Conservation (phyloP, 1,140 invertebrate genomes). For the Diabrotica virgifera region DNA sequence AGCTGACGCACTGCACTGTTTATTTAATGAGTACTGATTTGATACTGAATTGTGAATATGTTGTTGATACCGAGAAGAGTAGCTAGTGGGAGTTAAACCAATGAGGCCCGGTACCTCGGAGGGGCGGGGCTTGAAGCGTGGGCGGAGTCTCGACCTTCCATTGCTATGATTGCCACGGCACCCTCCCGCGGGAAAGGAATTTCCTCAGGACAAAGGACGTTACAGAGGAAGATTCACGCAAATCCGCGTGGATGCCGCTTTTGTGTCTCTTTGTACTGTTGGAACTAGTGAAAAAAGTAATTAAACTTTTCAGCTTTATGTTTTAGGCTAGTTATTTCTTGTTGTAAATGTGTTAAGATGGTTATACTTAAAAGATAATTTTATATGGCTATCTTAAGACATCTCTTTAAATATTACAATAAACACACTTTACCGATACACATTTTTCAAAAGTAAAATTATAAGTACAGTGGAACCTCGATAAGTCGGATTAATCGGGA, state of each 20-base stretch:
- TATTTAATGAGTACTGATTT: slow-evolving; percentile 52
- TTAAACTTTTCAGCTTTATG: slow-evolving; percentile 29
- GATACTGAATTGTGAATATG: slow-evolving; percentile 51
- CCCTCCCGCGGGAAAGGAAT: slow-evolving; percentile 10
- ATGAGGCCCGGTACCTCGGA: slow-evolving; percentile 35
- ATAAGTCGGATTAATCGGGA: no score
- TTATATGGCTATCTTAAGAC: no score
- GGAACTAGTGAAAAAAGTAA: slow-evolving; percentile 27
- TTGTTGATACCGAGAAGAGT: slow-evolving; percentile 40
- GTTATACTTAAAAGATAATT: no score
- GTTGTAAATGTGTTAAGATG: background rate
- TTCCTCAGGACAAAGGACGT: slow-evolving; percentile 15
- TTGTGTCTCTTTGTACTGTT: slow-evolving; percentile 18
- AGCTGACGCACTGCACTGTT: slow-evolving; percentile 49
- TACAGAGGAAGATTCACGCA: slow-evolving; percentile 12
- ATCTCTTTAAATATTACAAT: no score
- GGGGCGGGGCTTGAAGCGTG: slow-evolving; percentile 31
- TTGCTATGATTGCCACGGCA: slow-evolving; percentile 29
- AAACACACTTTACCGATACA: no score
- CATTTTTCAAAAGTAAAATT: no score
- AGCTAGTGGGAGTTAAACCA: slow-evolving; percentile 38
- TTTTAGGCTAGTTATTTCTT: slow-evolving; percentile 9
- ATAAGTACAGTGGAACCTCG: no score
- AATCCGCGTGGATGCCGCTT: slow-evolving; percentile 6
- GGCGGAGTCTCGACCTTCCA: slow-evolving; percentile 35